Conservation (phyloP, 2,797 vertebrate species). For the Enteromius fasciolatus region DNA sequence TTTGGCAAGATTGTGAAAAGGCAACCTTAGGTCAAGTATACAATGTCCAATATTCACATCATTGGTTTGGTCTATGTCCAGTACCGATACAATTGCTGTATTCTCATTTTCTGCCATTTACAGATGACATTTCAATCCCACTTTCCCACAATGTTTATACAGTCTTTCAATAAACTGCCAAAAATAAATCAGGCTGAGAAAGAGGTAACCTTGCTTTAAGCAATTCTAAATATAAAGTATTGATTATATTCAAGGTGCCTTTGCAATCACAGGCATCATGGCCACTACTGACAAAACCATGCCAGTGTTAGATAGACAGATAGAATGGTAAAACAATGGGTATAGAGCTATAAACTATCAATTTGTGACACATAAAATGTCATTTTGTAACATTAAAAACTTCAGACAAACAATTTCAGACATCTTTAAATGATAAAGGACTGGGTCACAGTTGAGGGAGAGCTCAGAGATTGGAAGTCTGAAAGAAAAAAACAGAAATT, state of each 20-base stretch:
- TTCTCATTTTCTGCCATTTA: constrained; percentile 29
- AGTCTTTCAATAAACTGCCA: constrained; percentile 21
- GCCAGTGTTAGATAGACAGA: background rate
- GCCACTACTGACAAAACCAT: background rate
- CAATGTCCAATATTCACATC: background rate
- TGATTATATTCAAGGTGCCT: constrained; percentile 46
- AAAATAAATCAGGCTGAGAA: constrained; percentile 33
- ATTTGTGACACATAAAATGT: background rate
- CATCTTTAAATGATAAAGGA: constrained; percentile 27
- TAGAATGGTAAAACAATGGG: background rate
- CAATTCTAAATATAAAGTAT: constrained; percentile 43
- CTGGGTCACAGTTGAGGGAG: constrained; percentile 28
- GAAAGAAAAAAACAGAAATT: constrained; percentile 31
- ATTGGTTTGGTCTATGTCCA: background rate
- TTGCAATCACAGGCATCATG: constrained; percentile 34
- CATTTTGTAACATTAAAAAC: background rate
- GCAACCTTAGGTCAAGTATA: background rate
- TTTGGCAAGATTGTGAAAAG: background rate
- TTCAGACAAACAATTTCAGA: constrained; percentile 27
- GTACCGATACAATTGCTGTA: background rate
- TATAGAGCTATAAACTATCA: background rate
- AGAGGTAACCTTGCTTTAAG: constrained; percentile 31
- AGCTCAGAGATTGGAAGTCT: constrained; percentile 10
- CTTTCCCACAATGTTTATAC: background rate
- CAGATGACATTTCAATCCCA: constrained; percentile 15